Evolutionary conservation across 1,140 invertebrate genomes (phyloP).

Genomic region (Trinorchestia longiramus): DNA sequence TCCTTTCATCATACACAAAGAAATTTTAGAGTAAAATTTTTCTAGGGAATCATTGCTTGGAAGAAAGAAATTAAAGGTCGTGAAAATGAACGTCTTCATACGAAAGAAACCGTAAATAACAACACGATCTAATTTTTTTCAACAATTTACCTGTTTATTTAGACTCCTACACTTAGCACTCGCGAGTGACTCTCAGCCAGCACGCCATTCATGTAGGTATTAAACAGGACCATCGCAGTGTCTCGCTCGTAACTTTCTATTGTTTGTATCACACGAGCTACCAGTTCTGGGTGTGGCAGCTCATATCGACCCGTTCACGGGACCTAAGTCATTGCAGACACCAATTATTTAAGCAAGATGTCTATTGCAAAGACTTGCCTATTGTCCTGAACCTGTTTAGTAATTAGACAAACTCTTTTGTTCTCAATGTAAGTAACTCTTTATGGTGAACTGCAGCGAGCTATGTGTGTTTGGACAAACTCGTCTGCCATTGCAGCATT

Average conservation of each 20-base stretch:
- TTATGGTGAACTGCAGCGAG: not conserved
- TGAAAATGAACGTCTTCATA: too few relatives aligned
- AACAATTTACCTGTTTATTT: too few relatives aligned
- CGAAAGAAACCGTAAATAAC: too few relatives aligned
- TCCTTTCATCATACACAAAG: too few relatives aligned
- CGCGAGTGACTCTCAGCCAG: too few relatives aligned
- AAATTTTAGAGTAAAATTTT: too few relatives aligned
- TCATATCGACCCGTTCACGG: not conserved
- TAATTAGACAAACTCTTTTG: not conserved
- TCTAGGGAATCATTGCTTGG: too few relatives aligned
- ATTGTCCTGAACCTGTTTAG: not conserved
- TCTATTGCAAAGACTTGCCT: not conserved
- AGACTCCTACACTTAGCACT: too few relatives aligned
- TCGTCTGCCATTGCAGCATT: not conserved
- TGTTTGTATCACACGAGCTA: not conserved
- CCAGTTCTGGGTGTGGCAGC: not conserved
- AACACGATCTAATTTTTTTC: too few relatives aligned
- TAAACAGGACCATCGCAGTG: not conserved
- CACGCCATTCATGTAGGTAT: not conserved
- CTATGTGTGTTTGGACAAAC: not conserved
- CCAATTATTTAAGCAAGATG: not conserved
- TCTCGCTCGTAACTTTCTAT: not conserved
- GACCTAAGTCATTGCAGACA: not conserved
- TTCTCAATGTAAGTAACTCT: not conserved
- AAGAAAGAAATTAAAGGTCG: too few relatives aligned